These are phyloP conservation scores for Passerculus sandwichensis DNA, from an alignment of 2,797 vertebrate genomes.

Conservation along the genomic window DNA sequence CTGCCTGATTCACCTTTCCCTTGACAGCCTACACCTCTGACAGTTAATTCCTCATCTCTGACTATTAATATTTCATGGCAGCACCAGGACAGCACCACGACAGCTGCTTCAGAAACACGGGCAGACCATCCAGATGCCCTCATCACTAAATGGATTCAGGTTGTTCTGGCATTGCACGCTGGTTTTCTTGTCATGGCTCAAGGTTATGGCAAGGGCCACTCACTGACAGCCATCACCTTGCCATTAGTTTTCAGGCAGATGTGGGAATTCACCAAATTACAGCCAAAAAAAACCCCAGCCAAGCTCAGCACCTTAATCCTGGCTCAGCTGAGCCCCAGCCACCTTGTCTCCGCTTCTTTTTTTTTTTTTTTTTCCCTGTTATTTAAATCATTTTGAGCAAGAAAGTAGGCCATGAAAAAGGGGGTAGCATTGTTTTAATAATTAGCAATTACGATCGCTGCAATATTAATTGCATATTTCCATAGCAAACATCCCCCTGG, in stretches of 20 bases:
- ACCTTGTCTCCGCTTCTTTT: not conserved
- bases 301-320: not conserved
- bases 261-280: not conserved
- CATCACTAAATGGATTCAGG: not conserved
- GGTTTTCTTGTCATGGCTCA: not conserved
- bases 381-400: constrained; percentile 90
- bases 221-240: accelerated
- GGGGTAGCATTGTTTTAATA: constrained; percentile 92
- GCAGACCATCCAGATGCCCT: not conserved
- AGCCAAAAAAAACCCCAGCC: not conserved
- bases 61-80: constrained; percentile 45
- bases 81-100: not conserved
- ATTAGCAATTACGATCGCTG: constrained; percentile 95
- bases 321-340: not conserved
- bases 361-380: constrained; percentile 71
- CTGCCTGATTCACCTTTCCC: not conserved
- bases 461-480: constrained; percentile 97
- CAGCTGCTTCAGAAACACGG: accelerated
- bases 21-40: not conserved
- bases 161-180: accelerated
- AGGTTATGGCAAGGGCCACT: not conserved
- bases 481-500: constrained; percentile 84
- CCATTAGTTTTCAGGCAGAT: not conserved
- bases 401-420: constrained; percentile 96
- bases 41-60: constrained; percentile 3